Conservation (phyloP, 23 tunicate species). For the Styela plicata region DNA sequence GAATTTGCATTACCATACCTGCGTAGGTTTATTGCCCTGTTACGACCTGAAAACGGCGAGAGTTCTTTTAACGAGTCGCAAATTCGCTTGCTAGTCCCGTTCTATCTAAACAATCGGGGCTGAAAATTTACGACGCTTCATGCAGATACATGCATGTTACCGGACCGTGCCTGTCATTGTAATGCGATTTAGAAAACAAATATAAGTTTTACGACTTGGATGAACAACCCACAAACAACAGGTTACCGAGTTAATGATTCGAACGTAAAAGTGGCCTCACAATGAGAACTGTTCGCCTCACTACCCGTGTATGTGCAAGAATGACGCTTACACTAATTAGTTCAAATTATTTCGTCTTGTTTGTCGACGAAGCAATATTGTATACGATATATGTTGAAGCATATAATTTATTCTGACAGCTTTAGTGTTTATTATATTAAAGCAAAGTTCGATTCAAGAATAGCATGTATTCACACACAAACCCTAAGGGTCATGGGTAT, state of each 20-base stretch:
- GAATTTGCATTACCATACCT: constrained; percentile 9
- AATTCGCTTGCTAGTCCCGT: background rate
- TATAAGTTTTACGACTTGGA: constrained; percentile 2
- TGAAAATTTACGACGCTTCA: background rate
- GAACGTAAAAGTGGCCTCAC: background rate
- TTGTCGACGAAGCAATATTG: too few relatives aligned
- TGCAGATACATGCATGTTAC: constrained; percentile 7
- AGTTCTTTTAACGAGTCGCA: background rate
- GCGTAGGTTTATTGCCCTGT: constrained; percentile 12
- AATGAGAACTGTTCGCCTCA: background rate
- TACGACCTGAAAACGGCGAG: background rate
- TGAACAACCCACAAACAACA: background rate
- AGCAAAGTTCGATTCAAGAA: too few relatives aligned
- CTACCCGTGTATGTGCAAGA: background rate
- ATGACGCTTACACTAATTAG: background rate
- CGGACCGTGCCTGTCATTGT: constrained; percentile 2
- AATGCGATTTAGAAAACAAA: constrained; percentile 27
- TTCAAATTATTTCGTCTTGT: background rate
- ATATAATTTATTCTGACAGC: too few relatives aligned
- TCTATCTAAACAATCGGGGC: background rate
- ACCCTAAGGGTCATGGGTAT: too few relatives aligned
- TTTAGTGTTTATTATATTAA: too few relatives aligned
- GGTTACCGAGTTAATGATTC: background rate
- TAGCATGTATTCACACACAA: too few relatives aligned
- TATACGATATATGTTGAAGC: too few relatives aligned